These are phyloP conservation scores for Epirrhoe alternata DNA, from an alignment of 2,888 invertebrate genomes.

Conservation along the genomic window DNA sequence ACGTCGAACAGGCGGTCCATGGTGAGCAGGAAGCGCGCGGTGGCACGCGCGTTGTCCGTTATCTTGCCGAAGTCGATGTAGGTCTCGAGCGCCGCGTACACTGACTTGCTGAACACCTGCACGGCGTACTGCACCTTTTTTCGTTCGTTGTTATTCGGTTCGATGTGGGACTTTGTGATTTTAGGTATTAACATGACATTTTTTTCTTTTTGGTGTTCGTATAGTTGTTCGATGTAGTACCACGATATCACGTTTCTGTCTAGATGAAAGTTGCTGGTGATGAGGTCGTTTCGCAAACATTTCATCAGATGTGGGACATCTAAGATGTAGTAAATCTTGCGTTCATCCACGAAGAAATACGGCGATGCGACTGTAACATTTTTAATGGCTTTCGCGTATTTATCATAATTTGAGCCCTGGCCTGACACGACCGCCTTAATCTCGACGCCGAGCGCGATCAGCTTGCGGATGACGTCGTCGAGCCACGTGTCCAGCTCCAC, in stretches of 20 bases:
- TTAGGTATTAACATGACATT: conserved; percentile 43
- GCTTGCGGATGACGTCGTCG: conserved; percentile 29
- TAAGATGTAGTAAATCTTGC: conserved; percentile 40
- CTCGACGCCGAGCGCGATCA: conserved; percentile 27
- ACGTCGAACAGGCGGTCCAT: conserved; percentile 45
- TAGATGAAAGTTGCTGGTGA: conserved; percentile 45
- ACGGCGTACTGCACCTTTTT: conserved; percentile 41
- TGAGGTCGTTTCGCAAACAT: conserved; percentile 35
- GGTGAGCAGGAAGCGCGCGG: conserved; percentile 41
- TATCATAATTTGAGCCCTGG: conserved; percentile 36
- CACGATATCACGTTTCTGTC: conserved; percentile 33
- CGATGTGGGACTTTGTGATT: conserved; percentile 43
- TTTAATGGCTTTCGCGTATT: conserved; percentile 31
- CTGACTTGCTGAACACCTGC: conserved; percentile 45
- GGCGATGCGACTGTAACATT: conserved; percentile 33
- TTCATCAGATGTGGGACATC: conserved; percentile 40
- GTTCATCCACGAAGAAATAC: conserved; percentile 39
- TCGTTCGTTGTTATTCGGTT: conserved; percentile 43
- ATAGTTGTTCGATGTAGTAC: conserved; percentile 39
- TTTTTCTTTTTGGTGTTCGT: conserved; percentile 41
- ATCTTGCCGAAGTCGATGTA: conserved; percentile 40
- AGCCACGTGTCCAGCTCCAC: conserved; percentile 43
- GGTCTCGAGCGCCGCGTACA: conserved; percentile 44
- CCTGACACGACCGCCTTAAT: conserved; percentile 31
- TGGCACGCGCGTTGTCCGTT: conserved; percentile 39